phyloP scores from a whole-genome alignment of 2,888 invertebrate genomes.

The Epirrita christyi region DNA sequence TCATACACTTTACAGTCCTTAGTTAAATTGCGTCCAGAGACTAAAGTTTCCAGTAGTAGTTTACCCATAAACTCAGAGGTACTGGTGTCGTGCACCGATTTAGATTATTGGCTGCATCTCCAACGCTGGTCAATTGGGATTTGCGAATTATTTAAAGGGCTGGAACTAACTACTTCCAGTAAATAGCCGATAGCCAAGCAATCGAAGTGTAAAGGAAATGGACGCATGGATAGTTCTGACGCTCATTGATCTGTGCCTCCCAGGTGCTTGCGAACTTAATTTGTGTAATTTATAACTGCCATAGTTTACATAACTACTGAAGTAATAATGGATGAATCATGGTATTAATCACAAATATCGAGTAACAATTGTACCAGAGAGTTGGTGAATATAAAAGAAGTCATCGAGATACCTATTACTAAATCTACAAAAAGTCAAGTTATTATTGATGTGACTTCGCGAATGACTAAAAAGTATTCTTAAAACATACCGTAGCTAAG shows the following conservation, averaged over 20 bases:
- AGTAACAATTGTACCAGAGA: no score
- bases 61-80: slow-evolving; percentile 2
- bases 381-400: no score
- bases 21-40: slow-evolving; percentile 3
- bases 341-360: no score
- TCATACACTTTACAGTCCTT: no score
- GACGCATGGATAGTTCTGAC: slow-evolving; percentile 9
- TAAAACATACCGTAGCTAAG: slow-evolving; percentile 9
- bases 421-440: no score
- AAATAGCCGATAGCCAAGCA: slow-evolving; percentile 26
- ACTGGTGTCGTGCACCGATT: slow-evolving; percentile 53
- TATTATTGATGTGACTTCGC: not conserved
- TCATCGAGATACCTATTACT: no score
- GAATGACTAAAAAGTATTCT: no score
- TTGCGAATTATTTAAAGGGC: slow-evolving; percentile 35
- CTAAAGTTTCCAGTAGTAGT: not conserved
- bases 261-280: not conserved
- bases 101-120: slow-evolving; percentile 50
- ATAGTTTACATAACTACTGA: not conserved
- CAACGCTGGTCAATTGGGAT: slow-evolving; percentile 41
- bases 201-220: slow-evolving; percentile 18
- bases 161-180: slow-evolving; percentile 33
- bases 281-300: not conserved
- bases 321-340: not conserved
- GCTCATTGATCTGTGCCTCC: not conserved